Evolutionary conservation across 1,140 invertebrate genomes (phyloP).

Genomic region (Neomicropteryx cornuta): DNA sequence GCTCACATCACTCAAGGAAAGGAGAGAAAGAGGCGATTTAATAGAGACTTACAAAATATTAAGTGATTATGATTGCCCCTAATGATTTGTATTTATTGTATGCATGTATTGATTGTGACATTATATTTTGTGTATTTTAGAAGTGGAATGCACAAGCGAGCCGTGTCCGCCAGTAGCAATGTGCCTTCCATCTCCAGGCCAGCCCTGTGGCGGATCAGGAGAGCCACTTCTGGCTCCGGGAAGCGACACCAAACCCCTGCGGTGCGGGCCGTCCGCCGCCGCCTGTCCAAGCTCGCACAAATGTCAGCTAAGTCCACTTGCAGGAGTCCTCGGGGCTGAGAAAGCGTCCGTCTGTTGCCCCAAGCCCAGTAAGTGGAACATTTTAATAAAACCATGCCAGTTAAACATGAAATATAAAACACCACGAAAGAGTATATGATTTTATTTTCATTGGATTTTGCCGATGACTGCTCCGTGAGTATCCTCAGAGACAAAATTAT

Average conservation of each 20-base stretch:
- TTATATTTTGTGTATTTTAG: slow-evolving; percentile 8
- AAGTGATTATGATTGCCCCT: too few species aligned
- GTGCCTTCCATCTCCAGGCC: slow-evolving; percentile 63
- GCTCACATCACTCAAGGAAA: too few species aligned
- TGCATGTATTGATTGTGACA: too few species aligned
- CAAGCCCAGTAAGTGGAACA: slow-evolving; percentile 55
- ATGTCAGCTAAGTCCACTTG: slow-evolving; percentile 68
- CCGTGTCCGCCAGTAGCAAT: slow-evolving; percentile 68
- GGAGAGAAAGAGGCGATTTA: too few species aligned
- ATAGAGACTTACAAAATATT: too few species aligned
- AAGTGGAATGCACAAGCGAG: slow-evolving; percentile 23
- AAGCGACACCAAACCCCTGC: slow-evolving; percentile 43
- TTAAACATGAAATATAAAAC: slow-evolving; percentile 3
- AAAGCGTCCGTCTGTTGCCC: slow-evolving; percentile 60
- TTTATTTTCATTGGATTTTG: too few species aligned
- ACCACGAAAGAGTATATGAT: slow-evolving; percentile 2
- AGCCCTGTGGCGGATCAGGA: slow-evolving; percentile 61
- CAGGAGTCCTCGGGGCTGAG: slow-evolving; percentile 55
- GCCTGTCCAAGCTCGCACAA: slow-evolving; percentile 74
- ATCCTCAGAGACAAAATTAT: too few species aligned
- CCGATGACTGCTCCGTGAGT: too few species aligned
- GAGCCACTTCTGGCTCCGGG: slow-evolving; percentile 49
- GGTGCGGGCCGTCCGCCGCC: slow-evolving; percentile 60
- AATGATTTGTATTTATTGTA: too few species aligned
- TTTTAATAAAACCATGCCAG: slow-evolving; percentile 1